Percentiles rank a stretch among this genome's conserved stretches.
Conservation (phyloP, 2,888 invertebrate genomes). For the Agonopterix heracliana region DNA sequence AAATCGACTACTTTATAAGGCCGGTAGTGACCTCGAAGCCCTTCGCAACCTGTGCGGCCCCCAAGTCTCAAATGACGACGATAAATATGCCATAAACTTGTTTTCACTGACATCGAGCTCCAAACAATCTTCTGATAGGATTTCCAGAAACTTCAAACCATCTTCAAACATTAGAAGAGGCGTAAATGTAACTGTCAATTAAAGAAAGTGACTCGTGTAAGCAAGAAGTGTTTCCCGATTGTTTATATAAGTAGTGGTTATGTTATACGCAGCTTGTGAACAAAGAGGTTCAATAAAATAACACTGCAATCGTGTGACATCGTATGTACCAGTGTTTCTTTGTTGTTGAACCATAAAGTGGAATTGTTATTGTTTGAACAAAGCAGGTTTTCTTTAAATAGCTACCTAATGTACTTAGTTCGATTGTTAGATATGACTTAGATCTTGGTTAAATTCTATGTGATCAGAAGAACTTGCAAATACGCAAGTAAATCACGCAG, state of each 20-base stretch:
- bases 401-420: not conserved
- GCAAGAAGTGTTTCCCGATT: not conserved
- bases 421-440: not conserved
- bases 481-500: too few relatives aligned
- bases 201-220: too few relatives aligned
- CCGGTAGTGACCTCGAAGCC: conserved; percentile 55
- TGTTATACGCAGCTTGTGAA: conserved; percentile 24
- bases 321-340: conserved; percentile 23
- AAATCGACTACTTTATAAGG: too few relatives aligned
- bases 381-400: conserved; percentile 3
- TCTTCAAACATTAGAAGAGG: too few relatives aligned
- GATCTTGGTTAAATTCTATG: too few relatives aligned
- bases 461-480: too few relatives aligned
- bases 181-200: too few relatives aligned
- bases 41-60: conserved; percentile 68
- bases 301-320: conserved; percentile 23
- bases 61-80: conserved; percentile 44
- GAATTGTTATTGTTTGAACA: conserved; percentile 23
- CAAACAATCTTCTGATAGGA: too few relatives aligned
- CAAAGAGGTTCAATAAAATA: conserved; percentile 28
- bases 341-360: conserved; percentile 30
- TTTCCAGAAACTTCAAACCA: too few relatives aligned
- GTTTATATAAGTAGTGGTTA: not conserved
- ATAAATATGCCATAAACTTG: conserved; percentile 44
- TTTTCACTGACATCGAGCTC: conserved; percentile 22